Evolutionary conservation across 1,140 invertebrate species (phyloP).

Genomic region (Battus philenor): DNA sequence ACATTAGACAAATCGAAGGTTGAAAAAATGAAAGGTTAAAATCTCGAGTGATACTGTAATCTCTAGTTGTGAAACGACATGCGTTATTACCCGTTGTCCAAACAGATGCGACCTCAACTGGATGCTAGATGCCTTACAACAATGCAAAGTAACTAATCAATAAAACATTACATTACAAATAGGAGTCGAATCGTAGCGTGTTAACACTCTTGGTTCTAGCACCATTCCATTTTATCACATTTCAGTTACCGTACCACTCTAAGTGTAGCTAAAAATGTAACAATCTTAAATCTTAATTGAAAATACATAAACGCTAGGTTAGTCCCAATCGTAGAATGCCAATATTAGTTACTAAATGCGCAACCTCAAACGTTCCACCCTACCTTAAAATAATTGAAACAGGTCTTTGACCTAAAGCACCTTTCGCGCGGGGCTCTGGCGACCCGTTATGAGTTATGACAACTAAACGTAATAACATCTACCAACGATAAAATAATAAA

Average conservation of each 20-base stretch:
- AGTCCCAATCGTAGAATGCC: conserved; percentile 77
- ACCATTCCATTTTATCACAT: conserved; percentile 78
- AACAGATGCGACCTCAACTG: conserved; percentile 62
- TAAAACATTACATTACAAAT: conserved; percentile 72
- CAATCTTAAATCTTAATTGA: conserved; percentile 76
- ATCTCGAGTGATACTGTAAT: conserved; percentile 75
- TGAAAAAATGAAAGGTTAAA: conserved; percentile 59
- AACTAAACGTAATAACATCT: conserved; percentile 56
- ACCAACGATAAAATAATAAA: conserved; percentile 70
- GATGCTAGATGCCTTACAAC: conserved; percentile 73
- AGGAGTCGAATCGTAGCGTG: conserved; percentile 74
- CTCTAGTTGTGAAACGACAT: conserved; percentile 53
- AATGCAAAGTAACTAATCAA: conserved; percentile 69
- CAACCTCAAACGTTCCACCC: conserved; percentile 63
- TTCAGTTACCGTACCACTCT: conserved; percentile 77
- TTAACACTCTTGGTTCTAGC: conserved; percentile 75
- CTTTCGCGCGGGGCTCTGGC: conserved; percentile 34
- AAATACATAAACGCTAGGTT: conserved; percentile 77
- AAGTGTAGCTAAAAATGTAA: conserved; percentile 77
- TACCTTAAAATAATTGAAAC: conserved; percentile 65
- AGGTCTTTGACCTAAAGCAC: conserved; percentile 67
- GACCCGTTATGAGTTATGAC: conserved; percentile 31
- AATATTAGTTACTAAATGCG: conserved; percentile 76
- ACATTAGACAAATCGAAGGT: conserved; percentile 67
- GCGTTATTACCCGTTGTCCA: conserved; percentile 47